Conservation (phyloP, 2,888 invertebrate species). For the Drosophila gaucha region DNA sequence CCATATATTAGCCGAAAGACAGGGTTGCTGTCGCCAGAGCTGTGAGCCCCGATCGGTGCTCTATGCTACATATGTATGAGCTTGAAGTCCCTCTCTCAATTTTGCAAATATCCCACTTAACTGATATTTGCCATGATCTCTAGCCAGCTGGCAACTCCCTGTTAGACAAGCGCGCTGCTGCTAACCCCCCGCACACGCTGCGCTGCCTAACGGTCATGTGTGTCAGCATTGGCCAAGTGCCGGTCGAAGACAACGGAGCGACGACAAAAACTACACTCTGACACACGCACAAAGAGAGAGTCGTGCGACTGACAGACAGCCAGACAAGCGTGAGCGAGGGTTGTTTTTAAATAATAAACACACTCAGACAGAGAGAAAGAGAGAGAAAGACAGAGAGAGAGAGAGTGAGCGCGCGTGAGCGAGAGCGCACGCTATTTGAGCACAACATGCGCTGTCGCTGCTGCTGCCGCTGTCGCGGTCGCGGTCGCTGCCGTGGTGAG, state of each 20-base stretch:
- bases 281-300: constrained; percentile 6
- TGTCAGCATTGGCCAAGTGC: constrained; percentile 60
- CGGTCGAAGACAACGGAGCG: constrained; percentile 50
- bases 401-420: constrained; percentile 19
- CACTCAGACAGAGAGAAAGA: constrained; percentile 2
- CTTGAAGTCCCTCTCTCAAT: not conserved
- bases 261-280: constrained; percentile 27
- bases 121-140: constrained; percentile 13
- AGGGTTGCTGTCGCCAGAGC: constrained; percentile 50
- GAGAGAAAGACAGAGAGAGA: constrained; percentile 7
- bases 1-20: constrained; percentile 27
- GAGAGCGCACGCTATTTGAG: constrained; percentile 31
- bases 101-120: not conserved
- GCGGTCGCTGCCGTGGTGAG: constrained; percentile 22
- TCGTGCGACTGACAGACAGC: constrained; percentile 15
- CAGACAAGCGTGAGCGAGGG: constrained; percentile 39
- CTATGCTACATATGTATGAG: not conserved
- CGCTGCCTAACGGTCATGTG: constrained; percentile 45
- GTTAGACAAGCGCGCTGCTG: not conserved
- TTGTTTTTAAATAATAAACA: constrained; percentile 31
- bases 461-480: constrained; percentile 26
- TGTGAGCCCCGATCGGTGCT: not conserved
- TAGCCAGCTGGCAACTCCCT: not conserved
- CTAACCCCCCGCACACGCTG: constrained; percentile 6
- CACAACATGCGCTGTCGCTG: constrained; percentile 19